These are phyloP conservation scores for Exocentrus adspersus DNA, from an alignment of 2,888 invertebrate genomes.

Conservation along the genomic window DNA sequence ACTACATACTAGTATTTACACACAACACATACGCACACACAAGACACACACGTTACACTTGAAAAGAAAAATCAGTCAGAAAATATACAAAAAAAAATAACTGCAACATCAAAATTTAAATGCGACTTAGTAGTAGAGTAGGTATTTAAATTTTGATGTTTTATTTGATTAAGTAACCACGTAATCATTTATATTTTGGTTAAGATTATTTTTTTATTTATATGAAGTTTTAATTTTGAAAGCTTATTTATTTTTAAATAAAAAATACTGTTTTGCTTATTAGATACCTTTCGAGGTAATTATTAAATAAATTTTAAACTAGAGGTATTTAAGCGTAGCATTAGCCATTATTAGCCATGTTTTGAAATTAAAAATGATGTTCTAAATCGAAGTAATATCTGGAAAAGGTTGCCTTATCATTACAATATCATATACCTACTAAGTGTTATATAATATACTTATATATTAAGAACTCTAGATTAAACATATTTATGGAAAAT, in stretches of 20 bases:
- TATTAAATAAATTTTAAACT: not conserved
- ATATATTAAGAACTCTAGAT: slow-evolving; percentile 19
- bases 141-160: slow-evolving; percentile 26
- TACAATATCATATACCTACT: slow-evolving; percentile 37
- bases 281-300: slow-evolving; percentile 28
- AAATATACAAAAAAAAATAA: slow-evolving; percentile 34
- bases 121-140: no score
- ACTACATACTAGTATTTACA: slow-evolving; percentile 27
- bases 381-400: slow-evolving; percentile 16
- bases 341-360: slow-evolving; percentile 40
- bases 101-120: slow-evolving; percentile 28
- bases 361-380: slow-evolving; percentile 42
- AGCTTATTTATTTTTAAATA: slow-evolving; percentile 35
- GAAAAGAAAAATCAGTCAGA: slow-evolving; percentile 33
- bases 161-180: not conserved
- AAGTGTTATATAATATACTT: slow-evolving; percentile 31
- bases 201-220: slow-evolving; percentile 31
- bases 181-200: slow-evolving; percentile 20
- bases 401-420: slow-evolving; percentile 42
- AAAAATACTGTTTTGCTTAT: slow-evolving; percentile 25
- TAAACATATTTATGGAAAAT: slow-evolving; percentile 33
- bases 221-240: slow-evolving; percentile 26
- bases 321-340: no score
- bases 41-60: slow-evolving; percentile 36
- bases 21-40: slow-evolving; percentile 36